These are phyloP conservation scores for Sebastes matsubarae DNA, from an alignment of 2,797 vertebrate species.

Conservation along the genomic window DNA sequence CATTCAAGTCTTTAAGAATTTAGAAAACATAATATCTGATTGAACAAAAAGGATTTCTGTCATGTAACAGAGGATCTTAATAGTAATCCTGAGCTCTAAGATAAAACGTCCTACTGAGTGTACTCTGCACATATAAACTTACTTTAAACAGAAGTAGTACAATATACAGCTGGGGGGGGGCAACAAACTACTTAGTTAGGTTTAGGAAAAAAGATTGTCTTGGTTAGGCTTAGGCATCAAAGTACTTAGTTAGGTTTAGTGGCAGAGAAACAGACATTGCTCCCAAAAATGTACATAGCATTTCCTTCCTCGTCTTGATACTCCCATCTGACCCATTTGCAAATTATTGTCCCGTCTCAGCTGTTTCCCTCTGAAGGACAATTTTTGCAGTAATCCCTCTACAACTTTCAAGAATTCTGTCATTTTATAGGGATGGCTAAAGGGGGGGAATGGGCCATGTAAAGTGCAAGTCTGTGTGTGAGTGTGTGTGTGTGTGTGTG, in stretches of 20 bases:
- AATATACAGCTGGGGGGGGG: too few relatives aligned
- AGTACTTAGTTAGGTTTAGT: background rate
- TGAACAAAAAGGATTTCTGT: background rate
- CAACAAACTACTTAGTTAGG: too few relatives aligned
- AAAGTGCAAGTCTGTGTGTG: constrained; percentile 20
- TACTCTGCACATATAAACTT: too few relatives aligned
- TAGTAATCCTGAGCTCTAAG: background rate
- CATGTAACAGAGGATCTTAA: background rate
- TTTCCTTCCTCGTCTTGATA: constrained; percentile 55
- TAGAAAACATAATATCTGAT: background rate
- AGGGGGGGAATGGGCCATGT: constrained; percentile 1
- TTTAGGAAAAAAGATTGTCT: too few relatives aligned
- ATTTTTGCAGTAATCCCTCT: constrained; percentile 27
- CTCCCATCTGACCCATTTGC: constrained; percentile 49
- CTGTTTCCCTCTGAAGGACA: constrained; percentile 42
- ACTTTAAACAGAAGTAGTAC: too few relatives aligned
- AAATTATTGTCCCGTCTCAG: constrained; percentile 60
- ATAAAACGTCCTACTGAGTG: background rate
- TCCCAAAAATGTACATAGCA: constrained; percentile 34
- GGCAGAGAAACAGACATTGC: constrained; percentile 23
- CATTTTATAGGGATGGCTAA: constrained; percentile 49
- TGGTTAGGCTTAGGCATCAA: too few relatives aligned
- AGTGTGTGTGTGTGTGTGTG: constrained; percentile 12
- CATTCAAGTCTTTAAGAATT: background rate
- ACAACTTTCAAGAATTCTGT: constrained; percentile 55